Evolutionary conservation across 2,888 invertebrate species (phyloP).

Genomic region (Drosophila monieri): DNA sequence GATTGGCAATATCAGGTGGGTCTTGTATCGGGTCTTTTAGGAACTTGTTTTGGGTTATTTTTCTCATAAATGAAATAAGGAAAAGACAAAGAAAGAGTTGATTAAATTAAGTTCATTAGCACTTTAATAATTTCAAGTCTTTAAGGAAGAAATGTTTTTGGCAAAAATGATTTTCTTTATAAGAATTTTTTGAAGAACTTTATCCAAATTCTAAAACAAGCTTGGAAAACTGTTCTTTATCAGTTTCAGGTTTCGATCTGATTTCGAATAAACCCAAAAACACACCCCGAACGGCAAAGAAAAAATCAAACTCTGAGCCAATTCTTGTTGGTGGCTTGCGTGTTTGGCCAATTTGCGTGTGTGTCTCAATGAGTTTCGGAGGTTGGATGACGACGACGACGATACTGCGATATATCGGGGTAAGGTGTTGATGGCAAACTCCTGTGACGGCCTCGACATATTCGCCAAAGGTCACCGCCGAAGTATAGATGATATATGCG

Average conservation of each 20-base stretch:
- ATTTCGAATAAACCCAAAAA: conserved; percentile 22
- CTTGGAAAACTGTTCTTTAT: conserved; percentile 25
- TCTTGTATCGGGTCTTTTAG: neutral
- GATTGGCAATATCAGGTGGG: neutral
- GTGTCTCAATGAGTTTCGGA: conserved; percentile 60
- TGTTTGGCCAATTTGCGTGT: conserved; percentile 72
- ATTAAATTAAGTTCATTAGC: conserved; percentile 4
- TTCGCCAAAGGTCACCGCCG: conserved; percentile 59
- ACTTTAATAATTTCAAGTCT: neutral
- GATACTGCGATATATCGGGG: neutral
- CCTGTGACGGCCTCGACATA: conserved; percentile 63
- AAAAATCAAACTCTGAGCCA: conserved; percentile 27
- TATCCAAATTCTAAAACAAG: conserved; percentile 6
- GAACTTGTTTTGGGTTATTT: neutral
- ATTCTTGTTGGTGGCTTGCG: conserved; percentile 53
- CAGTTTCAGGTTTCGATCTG: conserved; percentile 25
- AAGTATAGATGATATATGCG: conserved; percentile 28
- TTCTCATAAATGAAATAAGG: neutral
- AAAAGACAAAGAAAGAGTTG: neutral
- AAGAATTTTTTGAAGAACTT: neutral
- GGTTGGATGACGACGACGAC: conserved; percentile 17
- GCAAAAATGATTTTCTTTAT: too few species aligned
- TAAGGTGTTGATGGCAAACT: conserved; percentile 52
- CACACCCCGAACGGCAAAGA: conserved; percentile 37
- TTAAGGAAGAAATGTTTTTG: conserved; percentile 10